Conservation (phyloP, 2,113 vertebrate species). For the Leucosticte australis region DNA sequence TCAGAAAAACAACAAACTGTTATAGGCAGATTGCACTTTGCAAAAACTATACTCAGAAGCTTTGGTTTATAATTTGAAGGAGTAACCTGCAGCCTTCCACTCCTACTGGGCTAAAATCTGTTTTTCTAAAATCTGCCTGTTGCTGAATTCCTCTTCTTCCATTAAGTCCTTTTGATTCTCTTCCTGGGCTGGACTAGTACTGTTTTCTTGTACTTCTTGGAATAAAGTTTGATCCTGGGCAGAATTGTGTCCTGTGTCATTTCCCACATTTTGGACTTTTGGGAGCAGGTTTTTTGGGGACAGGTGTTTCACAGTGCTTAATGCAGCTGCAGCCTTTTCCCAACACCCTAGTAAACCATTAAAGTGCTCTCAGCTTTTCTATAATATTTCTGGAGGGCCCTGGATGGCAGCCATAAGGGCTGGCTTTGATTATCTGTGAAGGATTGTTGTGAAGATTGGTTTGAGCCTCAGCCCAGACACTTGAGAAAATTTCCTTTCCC, state of each 20-base stretch:
- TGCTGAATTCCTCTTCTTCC: background rate
- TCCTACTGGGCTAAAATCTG: background rate
- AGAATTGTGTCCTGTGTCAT: fast-evolving
- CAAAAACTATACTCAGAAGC: background rate
- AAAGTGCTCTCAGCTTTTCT: background rate
- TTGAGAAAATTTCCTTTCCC: background rate
- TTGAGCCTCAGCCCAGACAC: background rate
- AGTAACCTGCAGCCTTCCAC: background rate
- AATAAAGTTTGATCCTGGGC: background rate
- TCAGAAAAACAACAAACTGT: background rate
- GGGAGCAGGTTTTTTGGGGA: background rate
- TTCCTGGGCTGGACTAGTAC: background rate
- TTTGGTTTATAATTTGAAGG: background rate
- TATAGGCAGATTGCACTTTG: background rate
- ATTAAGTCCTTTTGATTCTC: background rate
- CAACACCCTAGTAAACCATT: background rate
- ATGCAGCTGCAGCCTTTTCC: background rate
- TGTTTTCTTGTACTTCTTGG: background rate
- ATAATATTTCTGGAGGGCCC: background rate
- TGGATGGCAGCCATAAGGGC: background rate
- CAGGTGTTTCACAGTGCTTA: background rate
- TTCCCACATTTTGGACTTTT: background rate
- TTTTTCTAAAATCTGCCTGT: background rate
- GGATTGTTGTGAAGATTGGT: background rate
- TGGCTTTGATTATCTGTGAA: background rate